Evolutionary conservation across 1,140 invertebrate genomes (phyloP), one percentile per base, ranked within the genome.

Genomic region (Anoplophora glabripennis): DNA sequence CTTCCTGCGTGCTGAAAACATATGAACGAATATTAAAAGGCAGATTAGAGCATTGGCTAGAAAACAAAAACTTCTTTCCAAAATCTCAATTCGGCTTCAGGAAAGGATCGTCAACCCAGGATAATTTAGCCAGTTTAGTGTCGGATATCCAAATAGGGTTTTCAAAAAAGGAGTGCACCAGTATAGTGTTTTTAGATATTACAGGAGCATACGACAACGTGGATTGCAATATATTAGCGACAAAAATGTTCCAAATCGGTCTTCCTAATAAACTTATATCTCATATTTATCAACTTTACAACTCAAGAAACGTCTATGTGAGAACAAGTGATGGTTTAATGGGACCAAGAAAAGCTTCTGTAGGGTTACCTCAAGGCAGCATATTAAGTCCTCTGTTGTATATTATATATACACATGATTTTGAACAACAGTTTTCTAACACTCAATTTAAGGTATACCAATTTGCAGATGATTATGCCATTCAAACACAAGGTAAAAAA

Each of bases 1-100:
- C 14, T 28, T 51, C 56, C n/a, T 49, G 56, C 18, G 33, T 57
- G 4, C 28, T 51, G 14, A 57, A 57, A 44, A 51, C 37, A 12
- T 48, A 36, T 47, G 54, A 57, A 48, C 8, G 44, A 17, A 21
- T 48, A 28, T 48, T 57, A 12, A 48, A 57, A 38, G 21, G 8
- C 28, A 21, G 45, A 15, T 35, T 51, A 21, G 56, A 57, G 35
- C 34, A 45, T 8, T 57, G 40, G 40, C 28, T 51, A 33, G 35
- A 57, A 35, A 9, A 40, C 17, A 38, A 11, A 18, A 34, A 28
- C 12, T 8, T 49, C 5, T 28, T 51, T 14, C 33, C 45, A 7
- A 37, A 49, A n/a, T 21, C 35, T 4, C 46, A 57, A 42, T 49
- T 14, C 21, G 56, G 56, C 12, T 57, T 51, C 34, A 12, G 45